Evolutionary conservation across 2,888 invertebrate genomes (phyloP), one percentile per base, ranked within the genome.

Genomic region (Conops quadrifasciatus): DNA sequence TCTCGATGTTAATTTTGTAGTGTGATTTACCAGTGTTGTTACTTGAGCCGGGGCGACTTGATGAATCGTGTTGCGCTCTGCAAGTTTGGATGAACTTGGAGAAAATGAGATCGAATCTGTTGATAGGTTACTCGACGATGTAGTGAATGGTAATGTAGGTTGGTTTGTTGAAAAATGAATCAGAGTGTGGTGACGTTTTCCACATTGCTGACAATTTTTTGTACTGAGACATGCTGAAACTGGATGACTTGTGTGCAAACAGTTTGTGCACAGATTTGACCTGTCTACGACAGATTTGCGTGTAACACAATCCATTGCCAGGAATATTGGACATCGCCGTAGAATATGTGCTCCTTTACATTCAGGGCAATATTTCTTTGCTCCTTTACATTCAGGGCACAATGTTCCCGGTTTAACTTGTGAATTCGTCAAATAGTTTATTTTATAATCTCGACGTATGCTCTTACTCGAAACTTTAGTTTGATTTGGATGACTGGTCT

Each of bases 311-410:
- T 59, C 59, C 59, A 30, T 59, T 24, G 49, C 24, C 26, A 64
- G 19, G 24, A 64, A 64, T 19, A 0, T 43, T 24, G 72, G 53
- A 56, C 70, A 70, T 5, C 67, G 58, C 9, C 58, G 64, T n/a
- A 72, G 16, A 2, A 70, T 67, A 28, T 70, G 72, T 1, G 58
- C 67, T n/a, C 63, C 45, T 24, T 59, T 43, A n/a, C 72, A 69
- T 9, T 36, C 60, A 19, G 26, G n/a, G 49, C 67, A 71, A n/a
- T n/a, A n/a, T n/a, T n/a, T n/a, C n/a, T n/a, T n/a, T 1, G 58
- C 67, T n/a, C 63, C 45, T 24, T 59, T 43, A n/a, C 72, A 69
- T 9, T 36, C 60, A 19, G 26, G n/a, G 49, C 67, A 71, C 9
- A 26, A 26, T 56, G 53, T 13, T 56, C 3, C 24, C 1, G 13